A percentile compares a stretch with the other conserved stretches of the same genome.
Conservation (phyloP, 2,888 invertebrate species). For the Pachydiplax longipennis region DNA sequence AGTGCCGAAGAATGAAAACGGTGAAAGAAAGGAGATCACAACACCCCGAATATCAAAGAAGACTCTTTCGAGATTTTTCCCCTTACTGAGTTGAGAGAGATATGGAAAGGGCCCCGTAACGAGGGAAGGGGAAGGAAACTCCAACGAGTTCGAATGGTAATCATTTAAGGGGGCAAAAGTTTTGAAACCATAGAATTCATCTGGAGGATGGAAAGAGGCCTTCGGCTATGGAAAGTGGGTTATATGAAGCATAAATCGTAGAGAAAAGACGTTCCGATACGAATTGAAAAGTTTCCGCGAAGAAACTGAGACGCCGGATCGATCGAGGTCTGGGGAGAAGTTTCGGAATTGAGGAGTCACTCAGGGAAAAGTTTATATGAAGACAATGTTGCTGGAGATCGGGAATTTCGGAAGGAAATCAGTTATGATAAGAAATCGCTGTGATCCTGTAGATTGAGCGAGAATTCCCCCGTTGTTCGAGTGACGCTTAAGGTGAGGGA, state of each 20-base stretch:
- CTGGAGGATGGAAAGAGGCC: not conserved
- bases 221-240: not conserved
- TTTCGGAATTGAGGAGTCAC: not conserved
- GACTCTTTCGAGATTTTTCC: too few species aligned
- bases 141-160: not conserved
- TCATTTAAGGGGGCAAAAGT: not conserved
- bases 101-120: not conserved
- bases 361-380: not conserved
- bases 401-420: too few species aligned
- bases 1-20: too few species aligned
- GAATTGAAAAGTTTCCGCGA: not conserved
- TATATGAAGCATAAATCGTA: not conserved
- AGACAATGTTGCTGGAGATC: too few species aligned
- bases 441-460: too few species aligned
- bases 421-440: too few species aligned
- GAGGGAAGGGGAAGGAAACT: not conserved
- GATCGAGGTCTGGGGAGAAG: not conserved
- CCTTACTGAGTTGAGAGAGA: not conserved
- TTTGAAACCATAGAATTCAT: not conserved
- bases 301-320: not conserved
- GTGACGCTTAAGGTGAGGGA: too few species aligned
- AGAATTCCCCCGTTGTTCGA: too few species aligned
- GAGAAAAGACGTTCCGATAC: not conserved
- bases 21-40: too few species aligned
- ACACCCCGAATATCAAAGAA: too few species aligned